Evolutionary conservation across 2,797 vertebrate species (phyloP).

Genomic region (Coranthus polyacanthus): DNA sequence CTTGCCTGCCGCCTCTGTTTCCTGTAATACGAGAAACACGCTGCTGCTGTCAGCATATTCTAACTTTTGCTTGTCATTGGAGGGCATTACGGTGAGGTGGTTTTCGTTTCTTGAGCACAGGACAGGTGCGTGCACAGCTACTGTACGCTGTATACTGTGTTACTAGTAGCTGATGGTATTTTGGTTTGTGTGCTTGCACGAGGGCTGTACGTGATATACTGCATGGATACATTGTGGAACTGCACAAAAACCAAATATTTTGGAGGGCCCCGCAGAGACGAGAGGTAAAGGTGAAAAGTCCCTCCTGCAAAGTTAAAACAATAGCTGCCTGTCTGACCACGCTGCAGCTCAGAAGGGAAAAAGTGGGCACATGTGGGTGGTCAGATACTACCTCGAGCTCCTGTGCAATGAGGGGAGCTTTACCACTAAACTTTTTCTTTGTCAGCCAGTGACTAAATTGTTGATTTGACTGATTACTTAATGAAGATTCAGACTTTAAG

Average conservation of each 20-base stretch:
- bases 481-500: background rate
- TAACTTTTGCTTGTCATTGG: conserved; percentile 51
- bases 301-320: conserved; percentile 42
- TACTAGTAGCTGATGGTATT: background rate
- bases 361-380: conserved; percentile 36
- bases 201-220: background rate
- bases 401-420: conserved; percentile 15
- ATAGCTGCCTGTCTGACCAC: conserved; percentile 40
- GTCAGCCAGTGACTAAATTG: conserved; percentile 24
- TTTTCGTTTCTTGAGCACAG: conserved; percentile 10
- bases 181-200: background rate
- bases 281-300: conserved; percentile 27
- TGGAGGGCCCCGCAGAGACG: conserved; percentile 1
- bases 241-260: background rate
- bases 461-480: conserved; percentile 17
- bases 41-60: conserved; percentile 61
- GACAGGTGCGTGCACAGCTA: conserved; percentile 34
- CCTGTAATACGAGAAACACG: conserved; percentile 68
- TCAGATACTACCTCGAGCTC: conserved; percentile 20
- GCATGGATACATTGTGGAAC: conserved; percentile 3
- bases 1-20: conserved; percentile 58
- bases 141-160: background rate
- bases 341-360: conserved; percentile 44
- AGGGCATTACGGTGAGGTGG: conserved; percentile 35
- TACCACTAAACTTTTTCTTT: background rate